These are phyloP conservation scores for Callopanchax toddi DNA, from an alignment of 2,113 vertebrate genomes.

Conservation along the genomic window DNA sequence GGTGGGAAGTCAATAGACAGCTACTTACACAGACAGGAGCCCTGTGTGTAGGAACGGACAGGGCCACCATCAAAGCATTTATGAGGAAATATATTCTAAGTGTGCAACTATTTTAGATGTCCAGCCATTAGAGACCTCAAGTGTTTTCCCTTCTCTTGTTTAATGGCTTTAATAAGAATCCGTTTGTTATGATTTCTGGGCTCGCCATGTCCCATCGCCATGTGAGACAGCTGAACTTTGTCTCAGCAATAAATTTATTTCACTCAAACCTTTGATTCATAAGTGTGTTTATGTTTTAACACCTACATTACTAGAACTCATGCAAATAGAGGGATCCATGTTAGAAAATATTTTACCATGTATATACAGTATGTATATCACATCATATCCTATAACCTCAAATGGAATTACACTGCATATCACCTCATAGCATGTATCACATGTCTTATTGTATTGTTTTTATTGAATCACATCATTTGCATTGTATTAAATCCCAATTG, in stretches of 20 bases:
- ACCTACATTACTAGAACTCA: not conserved
- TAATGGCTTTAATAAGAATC: constrained; percentile 74
- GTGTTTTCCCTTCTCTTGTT: constrained; percentile 69
- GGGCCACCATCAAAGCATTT: constrained; percentile 80
- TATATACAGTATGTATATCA: too few relatives aligned
- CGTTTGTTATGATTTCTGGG: constrained; percentile 69
- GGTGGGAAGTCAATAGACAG: constrained; percentile 62
- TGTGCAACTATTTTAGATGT: constrained; percentile 68
- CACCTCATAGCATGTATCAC: too few relatives aligned
- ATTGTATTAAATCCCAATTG: too few relatives aligned
- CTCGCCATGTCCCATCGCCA: constrained; percentile 32
- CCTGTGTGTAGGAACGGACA: constrained; percentile 52
- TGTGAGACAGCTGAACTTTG: constrained; percentile 19
- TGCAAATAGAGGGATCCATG: not conserved
- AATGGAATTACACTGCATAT: too few relatives aligned
- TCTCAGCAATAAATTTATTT: constrained; percentile 7
- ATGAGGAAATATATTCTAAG: constrained; percentile 75
- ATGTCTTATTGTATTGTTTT: too few relatives aligned
- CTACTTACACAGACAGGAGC: constrained; percentile 74
- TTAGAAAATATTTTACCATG: too few relatives aligned
- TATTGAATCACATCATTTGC: too few relatives aligned
- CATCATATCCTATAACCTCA: too few relatives aligned
- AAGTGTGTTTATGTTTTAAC: too few relatives aligned
- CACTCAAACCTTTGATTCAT: not conserved
- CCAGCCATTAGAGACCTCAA: constrained; percentile 49